Evolutionary conservation across 2,113 vertebrate species (phyloP).

Genomic region (Rhabdomys dilectus): DNA sequence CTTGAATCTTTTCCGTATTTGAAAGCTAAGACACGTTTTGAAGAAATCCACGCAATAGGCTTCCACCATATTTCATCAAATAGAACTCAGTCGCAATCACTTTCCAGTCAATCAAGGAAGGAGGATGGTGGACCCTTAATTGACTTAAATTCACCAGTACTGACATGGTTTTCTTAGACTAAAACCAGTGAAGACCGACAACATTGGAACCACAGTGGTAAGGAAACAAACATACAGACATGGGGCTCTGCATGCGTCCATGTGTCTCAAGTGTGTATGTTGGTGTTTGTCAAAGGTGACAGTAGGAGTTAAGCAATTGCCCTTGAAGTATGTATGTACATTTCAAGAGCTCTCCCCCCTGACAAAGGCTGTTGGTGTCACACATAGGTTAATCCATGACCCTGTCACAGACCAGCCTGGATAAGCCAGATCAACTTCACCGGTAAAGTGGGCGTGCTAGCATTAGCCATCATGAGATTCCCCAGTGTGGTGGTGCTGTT

Average conservation of each 20-base stretch:
- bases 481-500: accelerated
- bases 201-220: no score
- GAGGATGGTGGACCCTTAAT: background rate
- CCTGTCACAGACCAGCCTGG: background rate
- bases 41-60: background rate
- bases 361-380: background rate
- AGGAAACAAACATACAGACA: background rate
- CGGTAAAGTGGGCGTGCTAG: background rate
- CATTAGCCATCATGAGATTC: background rate
- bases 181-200: background rate
- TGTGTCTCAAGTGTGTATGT: background rate
- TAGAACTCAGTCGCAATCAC: background rate
- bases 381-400: background rate
- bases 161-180: background rate
- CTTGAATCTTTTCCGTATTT: background rate
- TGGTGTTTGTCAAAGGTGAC: background rate
- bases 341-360: accelerated
- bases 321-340: accelerated
- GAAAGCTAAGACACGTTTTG: background rate
- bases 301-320: background rate
- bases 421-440: background rate
- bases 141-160: background rate
- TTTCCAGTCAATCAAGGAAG: background rate
- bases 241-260: no score
- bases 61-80: background rate